Conservation (phyloP, 2,888 invertebrate species). For the Hypsopygia costalis region DNA sequence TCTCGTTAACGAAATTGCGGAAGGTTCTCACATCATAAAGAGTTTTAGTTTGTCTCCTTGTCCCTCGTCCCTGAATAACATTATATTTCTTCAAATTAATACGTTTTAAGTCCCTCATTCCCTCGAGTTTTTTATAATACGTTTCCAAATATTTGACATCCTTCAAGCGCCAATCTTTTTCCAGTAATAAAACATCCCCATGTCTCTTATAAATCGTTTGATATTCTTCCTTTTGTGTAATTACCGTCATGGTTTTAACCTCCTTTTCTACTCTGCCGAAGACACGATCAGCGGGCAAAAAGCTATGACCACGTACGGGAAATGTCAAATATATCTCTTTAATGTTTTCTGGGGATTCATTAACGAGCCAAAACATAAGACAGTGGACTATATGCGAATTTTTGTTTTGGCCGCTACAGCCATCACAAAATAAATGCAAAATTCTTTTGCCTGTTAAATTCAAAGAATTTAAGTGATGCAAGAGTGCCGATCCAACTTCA, state of each 20-base stretch:
- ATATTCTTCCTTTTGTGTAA: constrained; percentile 14
- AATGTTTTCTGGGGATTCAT: constrained; percentile 20
- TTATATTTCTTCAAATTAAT: background rate
- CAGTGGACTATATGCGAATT: constrained; percentile 23
- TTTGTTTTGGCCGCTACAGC: constrained; percentile 34
- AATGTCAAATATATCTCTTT: constrained; percentile 17
- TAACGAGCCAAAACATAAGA: constrained; percentile 17
- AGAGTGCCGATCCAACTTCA: constrained; percentile 22
- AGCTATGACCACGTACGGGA: constrained; percentile 20
- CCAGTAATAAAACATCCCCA: constrained; percentile 15
- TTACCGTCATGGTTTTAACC: constrained; percentile 13
- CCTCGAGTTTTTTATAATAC: constrained; percentile 1
- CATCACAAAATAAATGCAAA: constrained; percentile 27
- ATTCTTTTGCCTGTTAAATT: constrained; percentile 14
- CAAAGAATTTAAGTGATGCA: constrained; percentile 16
- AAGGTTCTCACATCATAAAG: constrained; percentile 12
- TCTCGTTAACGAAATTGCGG: constrained; percentile 14
- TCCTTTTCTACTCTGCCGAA: constrained; percentile 21
- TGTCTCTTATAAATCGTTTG: constrained; percentile 15
- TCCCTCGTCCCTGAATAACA: constrained; percentile 9
- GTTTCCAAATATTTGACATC: constrained; percentile 6
- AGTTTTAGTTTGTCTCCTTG: constrained; percentile 14
- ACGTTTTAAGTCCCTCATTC: background rate
- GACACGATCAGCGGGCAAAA: constrained; percentile 22
- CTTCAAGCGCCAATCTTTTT: constrained; percentile 10